Conservation (phyloP, 1,140 invertebrate genomes). For the Cyrtorhinus lividipennis region DNA sequence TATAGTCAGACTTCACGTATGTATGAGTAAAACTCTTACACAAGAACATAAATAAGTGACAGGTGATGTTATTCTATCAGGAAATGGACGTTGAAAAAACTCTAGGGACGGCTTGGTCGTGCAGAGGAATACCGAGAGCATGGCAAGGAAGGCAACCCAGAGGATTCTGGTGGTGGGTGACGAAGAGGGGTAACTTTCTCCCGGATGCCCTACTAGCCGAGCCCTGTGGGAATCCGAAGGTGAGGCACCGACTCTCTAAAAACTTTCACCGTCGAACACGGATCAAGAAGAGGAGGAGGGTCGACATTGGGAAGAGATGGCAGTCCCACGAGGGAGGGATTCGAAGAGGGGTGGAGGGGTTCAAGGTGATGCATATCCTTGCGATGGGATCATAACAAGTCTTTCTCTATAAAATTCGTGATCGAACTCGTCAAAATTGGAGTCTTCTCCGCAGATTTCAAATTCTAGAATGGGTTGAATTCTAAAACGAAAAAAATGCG, state of each 20-base stretch:
- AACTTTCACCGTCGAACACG: neutral
- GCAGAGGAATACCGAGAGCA: neutral
- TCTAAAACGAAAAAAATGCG: too few species aligned
- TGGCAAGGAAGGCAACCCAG: neutral
- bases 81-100: neutral
- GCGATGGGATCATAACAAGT: too few species aligned
- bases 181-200: neutral
- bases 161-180: neutral
- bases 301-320: neutral
- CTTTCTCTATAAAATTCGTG: too few species aligned
- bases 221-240: slow-evolving; percentile 1
- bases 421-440: too few species aligned
- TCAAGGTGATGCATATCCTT: too few species aligned
- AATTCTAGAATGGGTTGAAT: too few species aligned
- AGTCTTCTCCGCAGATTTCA: too few species aligned
- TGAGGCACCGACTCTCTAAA: slow-evolving; percentile 3
- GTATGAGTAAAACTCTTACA: neutral
- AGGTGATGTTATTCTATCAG: neutral
- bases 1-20: neutral
- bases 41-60: neutral
- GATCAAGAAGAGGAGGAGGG: neutral
- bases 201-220: slow-evolving; percentile 6
- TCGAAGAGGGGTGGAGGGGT: too few species aligned
- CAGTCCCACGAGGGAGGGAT: too few species aligned
- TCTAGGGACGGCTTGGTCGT: neutral